These are phyloP conservation scores for Enhydra lutris DNA, from an alignment of 2,113 vertebrate genomes.

Conservation along the genomic window DNA sequence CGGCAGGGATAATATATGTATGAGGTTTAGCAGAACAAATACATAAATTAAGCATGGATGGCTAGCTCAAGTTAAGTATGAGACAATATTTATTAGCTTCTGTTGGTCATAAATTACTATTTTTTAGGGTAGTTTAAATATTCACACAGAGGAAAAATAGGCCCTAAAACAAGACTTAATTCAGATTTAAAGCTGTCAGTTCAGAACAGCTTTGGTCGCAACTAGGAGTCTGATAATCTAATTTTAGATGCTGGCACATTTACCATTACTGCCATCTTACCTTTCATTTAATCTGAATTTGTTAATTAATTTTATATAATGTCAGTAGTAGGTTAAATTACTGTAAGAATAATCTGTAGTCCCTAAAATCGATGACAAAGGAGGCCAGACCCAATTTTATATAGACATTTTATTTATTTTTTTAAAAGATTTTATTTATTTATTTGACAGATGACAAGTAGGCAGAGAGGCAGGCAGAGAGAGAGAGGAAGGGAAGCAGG, in stretches of 20 bases:
- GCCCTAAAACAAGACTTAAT: slow-evolving; percentile 64
- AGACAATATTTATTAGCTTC: slow-evolving; percentile 21
- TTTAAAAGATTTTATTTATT: no score
- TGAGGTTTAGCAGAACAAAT: slow-evolving; percentile 31
- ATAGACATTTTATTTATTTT: background rate
- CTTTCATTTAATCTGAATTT: slow-evolving; percentile 75
- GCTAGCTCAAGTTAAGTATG: background rate
- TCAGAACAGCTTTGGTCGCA: slow-evolving; percentile 66
- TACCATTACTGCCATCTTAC: slow-evolving; percentile 71
- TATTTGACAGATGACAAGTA: no score
- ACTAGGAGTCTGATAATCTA: slow-evolving; percentile 65
- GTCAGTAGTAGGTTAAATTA: slow-evolving; percentile 65
- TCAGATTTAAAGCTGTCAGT: slow-evolving; percentile 53
- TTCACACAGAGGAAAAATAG: slow-evolving; percentile 36
- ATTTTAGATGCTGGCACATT: slow-evolving; percentile 71
- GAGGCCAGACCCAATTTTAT: slow-evolving; percentile 12
- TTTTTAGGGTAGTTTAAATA: slow-evolving; percentile 66
- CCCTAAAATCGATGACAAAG: background rate
- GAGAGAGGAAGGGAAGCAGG: no score
- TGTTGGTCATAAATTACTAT: slow-evolving; percentile 45
- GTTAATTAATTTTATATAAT: slow-evolving; percentile 69
- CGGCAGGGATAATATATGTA: background rate
- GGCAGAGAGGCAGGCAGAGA: no score
- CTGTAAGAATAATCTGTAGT: slow-evolving; percentile 19
- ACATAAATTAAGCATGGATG: slow-evolving; percentile 10